Evolutionary conservation across 2,888 invertebrate species (phyloP), one percentile per base, ranked within the genome.

Genomic region (Hylaea fasciaria): DNA sequence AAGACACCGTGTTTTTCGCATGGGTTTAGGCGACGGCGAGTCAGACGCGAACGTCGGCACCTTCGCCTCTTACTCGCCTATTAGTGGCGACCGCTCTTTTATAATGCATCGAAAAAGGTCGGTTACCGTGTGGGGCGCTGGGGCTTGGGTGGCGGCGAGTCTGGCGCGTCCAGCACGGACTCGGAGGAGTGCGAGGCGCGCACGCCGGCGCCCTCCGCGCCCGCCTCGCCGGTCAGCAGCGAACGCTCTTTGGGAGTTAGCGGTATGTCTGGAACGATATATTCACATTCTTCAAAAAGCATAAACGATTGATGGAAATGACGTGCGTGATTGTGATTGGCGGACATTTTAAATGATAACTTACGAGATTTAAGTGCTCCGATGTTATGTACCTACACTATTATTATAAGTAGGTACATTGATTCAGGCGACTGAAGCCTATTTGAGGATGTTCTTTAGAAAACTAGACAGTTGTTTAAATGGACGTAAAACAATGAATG

Each of bases 141-240:
- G 49, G 98, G 98, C 89, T 98, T 98, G 11, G 97, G 97, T 60
- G 97, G 97, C 62, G 96, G 96, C 67, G 95, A 77, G 60, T 92
- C 91, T 8, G 91, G 91, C 49, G 92, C 87, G 67, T 93, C 92
- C 77, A 97, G 88, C 73, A 97, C 95, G 40, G 96, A 96, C 87
- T 97, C 97, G 5, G 96, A 95, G 74, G 96, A 96, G 81, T 96
- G 96, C 52, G 96, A 96, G 53, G 94, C 95, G 68, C 96, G 94
- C 65, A 96, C 95, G 61, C 94, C 94, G 40, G 78, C 90, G 71
- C 93, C 92, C 65, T 95, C 95, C 72, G 93, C 92, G 64, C 95
- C 95, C 58, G 94, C 83, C 73, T 94, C 94, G 71, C 95, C 94
- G 37, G 95, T 95, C 72, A 95, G 82, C 69, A 94, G 93, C 69